phyloP scores from a whole-genome alignment of 2,888 invertebrate genomes.

The Athalia circularis region DNA sequence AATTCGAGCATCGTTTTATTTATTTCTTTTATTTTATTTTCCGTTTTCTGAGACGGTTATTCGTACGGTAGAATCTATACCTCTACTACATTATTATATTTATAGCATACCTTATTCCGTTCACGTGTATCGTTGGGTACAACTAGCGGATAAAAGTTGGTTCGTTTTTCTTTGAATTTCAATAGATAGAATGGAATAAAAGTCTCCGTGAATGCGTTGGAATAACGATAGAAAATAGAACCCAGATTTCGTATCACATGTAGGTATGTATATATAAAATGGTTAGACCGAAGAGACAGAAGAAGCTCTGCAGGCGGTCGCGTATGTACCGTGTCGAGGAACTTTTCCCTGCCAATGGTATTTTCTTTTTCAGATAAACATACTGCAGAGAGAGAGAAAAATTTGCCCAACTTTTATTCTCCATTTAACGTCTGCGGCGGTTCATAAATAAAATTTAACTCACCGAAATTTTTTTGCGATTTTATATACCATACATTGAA shows the following conservation, averaged over 20 bases:
- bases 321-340: neutral
- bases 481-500: too few species aligned
- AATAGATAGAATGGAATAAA: slow-evolving; percentile 16
- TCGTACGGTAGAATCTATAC: too few species aligned
- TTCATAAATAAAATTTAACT: too few species aligned
- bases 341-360: neutral
- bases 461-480: too few species aligned
- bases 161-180: slow-evolving; percentile 29
- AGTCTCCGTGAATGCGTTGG: slow-evolving; percentile 23
- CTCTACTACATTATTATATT: neutral
- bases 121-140: neutral
- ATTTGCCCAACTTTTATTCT: too few species aligned
- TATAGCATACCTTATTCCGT: neutral
- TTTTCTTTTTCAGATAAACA: neutral
- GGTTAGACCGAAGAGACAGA: neutral
- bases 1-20: too few species aligned
- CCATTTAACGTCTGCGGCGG: too few species aligned
- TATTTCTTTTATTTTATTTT: too few species aligned
- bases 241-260: slow-evolving; percentile 4
- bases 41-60: too few species aligned
- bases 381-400: too few species aligned
- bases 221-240: slow-evolving; percentile 11
- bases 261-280: too few species aligned
- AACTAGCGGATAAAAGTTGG: slow-evolving; percentile 5
- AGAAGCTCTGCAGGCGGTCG: slow-evolving; percentile 1